Base-by-base conservation (phyloP, 2,113 vertebrate genomes). In the Myiopsitta monachus region DNA sequence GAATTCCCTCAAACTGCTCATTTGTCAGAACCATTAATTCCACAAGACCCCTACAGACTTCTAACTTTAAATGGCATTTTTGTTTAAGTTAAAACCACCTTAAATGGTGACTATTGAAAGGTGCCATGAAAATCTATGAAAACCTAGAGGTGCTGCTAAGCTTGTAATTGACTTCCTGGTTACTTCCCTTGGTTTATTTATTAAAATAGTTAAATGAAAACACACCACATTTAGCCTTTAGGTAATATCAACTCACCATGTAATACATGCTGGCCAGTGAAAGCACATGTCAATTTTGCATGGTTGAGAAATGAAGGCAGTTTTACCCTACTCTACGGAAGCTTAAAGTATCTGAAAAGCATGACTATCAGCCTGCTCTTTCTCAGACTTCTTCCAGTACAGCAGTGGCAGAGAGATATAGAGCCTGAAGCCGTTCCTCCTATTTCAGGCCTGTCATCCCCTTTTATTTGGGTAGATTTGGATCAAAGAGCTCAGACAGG, bases 261-360 rank as follows among this genome's bases (percentile, higher is more conserved):
- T 5, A 23, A n/a, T 1, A 38, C 18, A 9, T 21, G 14, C 43
- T 55, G 41, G 44, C 18, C 47, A 85, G 14, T 9, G 30, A 81
- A 70, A 1, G 14, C 17, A 24, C 1, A 0, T 1, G 3, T 30
- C 11, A 33, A 4, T 28, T 30, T 39, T 30, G 41, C 7, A 8
- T 3, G 24, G 39, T 11, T n/a, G 31, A 73, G 59, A 30, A 59
- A 55, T 10, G 28, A 39, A 73, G 13, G 10, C 14, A 33, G 28
- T 28, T 74, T 30, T 26, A 52, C 10, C 18, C 22, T 46, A 18
- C 33, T 26, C 23, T 38, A 27, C 1, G 1, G 46, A 31, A 84
- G 8, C 22, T 51, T 26, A 2, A 66, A 46, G 57, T 30, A 70
- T 18, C 18, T 24, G 10, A 62, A 55, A n/a, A 6, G 18, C 30